Conservation (phyloP, 2,113 vertebrate genomes). For the Lophochroa leadbeateri region DNA sequence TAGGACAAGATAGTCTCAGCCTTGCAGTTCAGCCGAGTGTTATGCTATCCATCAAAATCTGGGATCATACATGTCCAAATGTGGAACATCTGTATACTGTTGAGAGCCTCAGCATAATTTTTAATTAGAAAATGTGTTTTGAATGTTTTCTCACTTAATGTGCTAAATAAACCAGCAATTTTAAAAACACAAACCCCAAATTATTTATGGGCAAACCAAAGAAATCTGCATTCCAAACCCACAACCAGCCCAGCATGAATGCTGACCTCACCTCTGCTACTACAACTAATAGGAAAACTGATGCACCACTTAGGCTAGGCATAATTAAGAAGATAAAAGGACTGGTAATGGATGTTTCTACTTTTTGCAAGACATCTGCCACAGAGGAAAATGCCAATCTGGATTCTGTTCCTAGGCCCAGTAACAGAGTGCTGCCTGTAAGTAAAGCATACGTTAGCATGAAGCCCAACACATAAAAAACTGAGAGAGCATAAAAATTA, state of each 20-base stretch:
- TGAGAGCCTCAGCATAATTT: constrained; percentile 17
- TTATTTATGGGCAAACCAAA: background rate
- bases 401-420: background rate
- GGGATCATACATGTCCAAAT: background rate
- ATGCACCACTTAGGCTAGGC: background rate
- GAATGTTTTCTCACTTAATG: constrained; percentile 14
- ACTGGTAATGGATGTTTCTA: background rate
- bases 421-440: background rate
- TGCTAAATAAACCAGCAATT: constrained; percentile 11
- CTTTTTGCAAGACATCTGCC: background rate
- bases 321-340: background rate
- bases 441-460: background rate
- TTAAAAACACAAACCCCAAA: background rate
- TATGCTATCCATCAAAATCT: background rate
- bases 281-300: background rate
- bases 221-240: background rate
- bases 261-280: constrained; percentile 3
- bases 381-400: background rate
- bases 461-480: background rate
- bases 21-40: background rate
- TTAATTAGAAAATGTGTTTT: constrained; percentile 35
- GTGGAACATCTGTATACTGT: constrained; percentile 8
- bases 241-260: background rate
- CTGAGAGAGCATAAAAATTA: background rate
- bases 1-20: background rate